Conservation (phyloP, 2,888 invertebrate species). For the Chaetoderma sp. region DNA sequence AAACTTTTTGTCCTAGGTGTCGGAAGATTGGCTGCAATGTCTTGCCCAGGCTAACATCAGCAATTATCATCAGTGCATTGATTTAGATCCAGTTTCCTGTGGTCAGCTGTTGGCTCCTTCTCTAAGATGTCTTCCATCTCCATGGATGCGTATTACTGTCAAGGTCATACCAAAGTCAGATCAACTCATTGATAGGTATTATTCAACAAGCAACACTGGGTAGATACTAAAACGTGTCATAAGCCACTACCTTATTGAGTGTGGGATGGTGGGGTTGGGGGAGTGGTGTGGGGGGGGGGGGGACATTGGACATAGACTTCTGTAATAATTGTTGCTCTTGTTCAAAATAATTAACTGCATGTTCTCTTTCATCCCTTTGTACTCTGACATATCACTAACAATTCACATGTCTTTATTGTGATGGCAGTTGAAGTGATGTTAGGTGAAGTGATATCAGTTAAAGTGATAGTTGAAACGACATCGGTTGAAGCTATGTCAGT, state of each 20-base stretch:
- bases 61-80: neutral
- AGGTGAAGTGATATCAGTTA: no score
- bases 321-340: neutral
- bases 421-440: no score
- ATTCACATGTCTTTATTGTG: no score
- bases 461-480: no score
- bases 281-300: neutral
- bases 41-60: slow-evolving; percentile 26
- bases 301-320: neutral
- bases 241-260: neutral
- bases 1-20: no score
- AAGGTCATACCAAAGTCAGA: slow-evolving; percentile 51
- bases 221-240: neutral
- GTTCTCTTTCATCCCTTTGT: no score
- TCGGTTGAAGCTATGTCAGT: no score
- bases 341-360: no score
- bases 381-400: no score
- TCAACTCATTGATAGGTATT: slow-evolving; percentile 43
- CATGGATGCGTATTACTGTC: slow-evolving; percentile 54
- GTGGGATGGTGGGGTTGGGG: no score
- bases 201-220: neutral
- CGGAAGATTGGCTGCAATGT: slow-evolving; percentile 49
- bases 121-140: slow-evolving; percentile 42
- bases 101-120: slow-evolving; percentile 56
- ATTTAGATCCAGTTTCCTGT: slow-evolving; percentile 36